Base-by-base conservation (phyloP, 2,888 invertebrate genomes). In the Acholoe squamosa region DNA sequence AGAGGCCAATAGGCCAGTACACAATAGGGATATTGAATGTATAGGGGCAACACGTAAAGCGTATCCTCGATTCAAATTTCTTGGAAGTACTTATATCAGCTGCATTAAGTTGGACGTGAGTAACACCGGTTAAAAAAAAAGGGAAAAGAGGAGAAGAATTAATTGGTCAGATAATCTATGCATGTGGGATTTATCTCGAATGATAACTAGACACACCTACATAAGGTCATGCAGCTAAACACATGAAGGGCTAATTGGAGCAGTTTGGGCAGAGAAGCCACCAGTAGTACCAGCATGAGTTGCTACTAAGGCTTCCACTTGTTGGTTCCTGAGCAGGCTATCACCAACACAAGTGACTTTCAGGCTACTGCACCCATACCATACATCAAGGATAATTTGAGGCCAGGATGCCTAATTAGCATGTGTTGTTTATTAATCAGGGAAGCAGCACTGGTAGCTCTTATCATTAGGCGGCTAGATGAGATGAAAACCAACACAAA, bases 351-450 rank as follows among this genome's bases (percentile, higher is more conserved):
- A 71, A 71, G 71, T 71, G 71, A 71, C 71, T 71, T 25, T 28
- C 71, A 71, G 71, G 71, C 25, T 28, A 71, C 71, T n/a, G 71
- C 25, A 28, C 71, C 71, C 71, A 1, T 71, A 71, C 71, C 25
- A 71, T 71, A 71, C 71, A 71, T 71, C 71, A 71, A 28, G 71
- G 86, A 52, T 86, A 86, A 86, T 86, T 86, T 31, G 54, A 86
- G 54, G 86, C 56, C 54, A 28, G 28, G 86, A 51, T 22, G 28
- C 31, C 52, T 86, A 86, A 86, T 86, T 86, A 86, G 54, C 86
- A 86, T 54, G 31, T 56, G 54, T 86, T 86, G 86, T 86, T 86
- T 86, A 86, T 86, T 86, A 86, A 86, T 86, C 25, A 86, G 86
- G 86, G 54, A 52, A 54, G 54, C 52, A 25, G 52, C 31, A 7